A percentile compares a stretch with the other conserved stretches of the same genome.
These are phyloP conservation scores for Drosophila siamana DNA, from an alignment of 2,888 invertebrate genomes.

Conservation along the genomic window DNA sequence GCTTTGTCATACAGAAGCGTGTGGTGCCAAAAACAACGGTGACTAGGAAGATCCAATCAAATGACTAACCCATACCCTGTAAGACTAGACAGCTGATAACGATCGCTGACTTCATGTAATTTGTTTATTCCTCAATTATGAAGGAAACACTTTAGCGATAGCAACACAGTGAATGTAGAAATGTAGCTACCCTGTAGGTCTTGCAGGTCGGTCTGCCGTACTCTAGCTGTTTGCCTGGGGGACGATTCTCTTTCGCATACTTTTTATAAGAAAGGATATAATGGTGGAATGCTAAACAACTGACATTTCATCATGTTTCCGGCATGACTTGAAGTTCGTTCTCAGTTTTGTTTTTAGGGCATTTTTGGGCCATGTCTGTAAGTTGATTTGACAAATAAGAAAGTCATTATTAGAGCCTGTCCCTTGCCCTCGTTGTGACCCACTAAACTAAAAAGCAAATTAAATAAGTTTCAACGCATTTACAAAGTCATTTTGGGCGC, in stretches of 20 bases:
- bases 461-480: constrained; percentile 80
- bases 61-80: constrained; percentile 6
- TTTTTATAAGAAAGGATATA: constrained; percentile 2
- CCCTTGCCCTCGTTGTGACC: constrained; percentile 15
- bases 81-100: background rate
- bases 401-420: constrained; percentile 50
- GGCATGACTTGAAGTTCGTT: constrained; percentile 39
- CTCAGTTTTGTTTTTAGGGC: constrained; percentile 5
- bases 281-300: constrained; percentile 1
- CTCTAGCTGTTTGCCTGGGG: background rate
- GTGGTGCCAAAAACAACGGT: constrained; percentile 48
- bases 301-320: constrained; percentile 27
- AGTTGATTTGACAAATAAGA: constrained; percentile 57
- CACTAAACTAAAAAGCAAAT: constrained; percentile 60
- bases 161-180: background rate
- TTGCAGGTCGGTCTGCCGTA: no score
- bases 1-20: constrained; percentile 57
- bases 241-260: background rate
- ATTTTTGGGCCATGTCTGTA: constrained; percentile 14
- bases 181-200: background rate
- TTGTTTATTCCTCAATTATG: background rate
- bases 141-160: background rate
- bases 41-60: constrained; percentile 2
- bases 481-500: constrained; percentile 76
- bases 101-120: background rate